Base-by-base conservation (phyloP, 1,140 invertebrate genomes). In the Pogonognathellus flavescens region DNA sequence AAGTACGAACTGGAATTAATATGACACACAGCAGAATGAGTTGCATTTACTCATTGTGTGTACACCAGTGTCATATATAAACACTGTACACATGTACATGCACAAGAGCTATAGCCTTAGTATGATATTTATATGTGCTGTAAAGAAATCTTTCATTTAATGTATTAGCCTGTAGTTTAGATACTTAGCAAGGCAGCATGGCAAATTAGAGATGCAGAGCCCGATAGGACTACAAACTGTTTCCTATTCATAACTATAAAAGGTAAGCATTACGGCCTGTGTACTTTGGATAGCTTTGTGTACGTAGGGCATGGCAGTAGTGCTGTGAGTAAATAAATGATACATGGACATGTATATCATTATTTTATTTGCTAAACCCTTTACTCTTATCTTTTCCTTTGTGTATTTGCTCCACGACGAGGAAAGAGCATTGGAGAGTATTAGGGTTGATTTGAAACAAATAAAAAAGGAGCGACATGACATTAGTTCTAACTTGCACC, bases 341-440 rank as follows among this genome's bases (percentile, higher is more conserved):
- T 49, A 76, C 70, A 76, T 76, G 70, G 70, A 76, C 70, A 76
- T 76, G 70, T 76, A 76, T 76, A 76, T 76, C 70, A 76, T 76
- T 76, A 76, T 76, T 76, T 76, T 76, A 76, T 76, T 76, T 76
- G 70, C 13, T 76, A 76, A 76, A 76, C 70, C 70, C 70, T 76
- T 76, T 76, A 76, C 25, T 76, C 70, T 76, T 76, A 76, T 76
- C 70, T 20, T 76, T 76, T 49, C 31, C 70, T 41, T n/a, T 50
- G 41, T 76, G 41, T 76, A 50, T 76, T 76, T 76, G 41, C 70
- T 50, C 6, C 31, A 49, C 25, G 25, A 49, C 25, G 25, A 72
- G 66, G 9, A 49, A 49, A 72, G 8, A 72, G 49, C 70, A 76
- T 49, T 14, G 41, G 41, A 76, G 41, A 41, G 31, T 41, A 50